Conservation (phyloP, 2,797 vertebrate genomes). For the Melanotaenia boesemani region DNA sequence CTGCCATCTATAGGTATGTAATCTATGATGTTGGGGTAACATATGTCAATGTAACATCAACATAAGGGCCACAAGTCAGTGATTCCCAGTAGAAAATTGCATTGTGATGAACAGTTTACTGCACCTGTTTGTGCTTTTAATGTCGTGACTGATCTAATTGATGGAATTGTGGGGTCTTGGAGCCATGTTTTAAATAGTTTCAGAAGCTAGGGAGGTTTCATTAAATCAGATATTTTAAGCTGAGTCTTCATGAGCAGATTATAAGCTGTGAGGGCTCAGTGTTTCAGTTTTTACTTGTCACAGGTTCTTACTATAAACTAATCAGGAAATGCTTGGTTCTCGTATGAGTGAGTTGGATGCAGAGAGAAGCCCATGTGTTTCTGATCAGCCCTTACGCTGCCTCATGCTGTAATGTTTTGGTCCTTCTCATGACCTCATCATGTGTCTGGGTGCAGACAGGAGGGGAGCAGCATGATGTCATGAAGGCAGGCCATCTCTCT, state of each 20-base stretch:
- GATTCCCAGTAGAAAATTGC: too few species aligned
- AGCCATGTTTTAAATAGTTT: not conserved
- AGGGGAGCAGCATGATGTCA: conserved; percentile 40
- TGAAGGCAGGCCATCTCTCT: not conserved
- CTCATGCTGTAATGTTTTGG: conserved; percentile 49
- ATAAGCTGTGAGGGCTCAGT: not conserved
- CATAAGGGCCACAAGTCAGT: too few species aligned
- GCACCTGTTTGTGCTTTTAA: too few species aligned
- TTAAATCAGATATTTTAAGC: not conserved
- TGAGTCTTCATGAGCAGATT: not conserved
- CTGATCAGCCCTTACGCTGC: conserved; percentile 54
- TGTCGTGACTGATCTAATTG: not conserved
- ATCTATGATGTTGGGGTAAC: too few species aligned
- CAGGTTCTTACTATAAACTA: not conserved
- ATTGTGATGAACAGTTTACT: too few species aligned
- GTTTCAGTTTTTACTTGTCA: not conserved
- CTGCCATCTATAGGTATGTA: too few species aligned
- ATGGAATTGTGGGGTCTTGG: not conserved
- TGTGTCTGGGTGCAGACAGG: conserved; percentile 24
- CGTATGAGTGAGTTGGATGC: conserved; percentile 8
- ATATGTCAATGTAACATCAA: too few species aligned
- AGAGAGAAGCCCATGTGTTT: conserved; percentile 53
- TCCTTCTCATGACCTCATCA: conserved; percentile 60
- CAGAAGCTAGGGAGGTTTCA: not conserved
- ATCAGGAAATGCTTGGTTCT: conserved; percentile 15